Evolutionary conservation across 1,140 invertebrate genomes (phyloP).

Genomic region (Euwallacea fornicatus): DNA sequence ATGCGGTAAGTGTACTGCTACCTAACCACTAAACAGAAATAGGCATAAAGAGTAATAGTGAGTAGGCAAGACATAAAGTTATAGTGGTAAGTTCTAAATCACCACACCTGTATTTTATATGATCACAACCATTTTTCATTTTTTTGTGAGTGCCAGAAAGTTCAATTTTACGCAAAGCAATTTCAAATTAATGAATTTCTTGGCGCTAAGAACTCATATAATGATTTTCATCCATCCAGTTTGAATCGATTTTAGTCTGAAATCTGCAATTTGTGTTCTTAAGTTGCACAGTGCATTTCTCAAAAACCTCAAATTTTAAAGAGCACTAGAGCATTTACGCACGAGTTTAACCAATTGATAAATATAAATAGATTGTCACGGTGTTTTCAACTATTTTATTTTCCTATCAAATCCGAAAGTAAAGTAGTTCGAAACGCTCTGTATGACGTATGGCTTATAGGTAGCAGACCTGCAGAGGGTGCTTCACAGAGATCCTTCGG

Average conservation of each 20-base stretch:
- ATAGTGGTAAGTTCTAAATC: slow-evolving; percentile 42
- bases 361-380: background rate
- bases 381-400: background rate
- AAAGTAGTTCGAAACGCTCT: slow-evolving; percentile 16
- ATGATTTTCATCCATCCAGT: too few relatives aligned
- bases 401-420: background rate
- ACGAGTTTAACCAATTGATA: too few relatives aligned
- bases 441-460: slow-evolving; percentile 55
- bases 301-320: too few relatives aligned
- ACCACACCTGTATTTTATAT: slow-evolving; percentile 22
- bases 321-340: too few relatives aligned
- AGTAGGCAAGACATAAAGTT: slow-evolving; percentile 35
- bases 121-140: slow-evolving; percentile 13
- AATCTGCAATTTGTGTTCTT: too few relatives aligned
- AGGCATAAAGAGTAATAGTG: slow-evolving; percentile 28
- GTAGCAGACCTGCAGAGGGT: slow-evolving; percentile 68
- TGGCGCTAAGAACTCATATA: too few relatives aligned
- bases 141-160: background rate
- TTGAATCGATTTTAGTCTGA: too few relatives aligned
- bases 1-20: slow-evolving; percentile 55
- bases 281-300: too few relatives aligned
- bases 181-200: too few relatives aligned
- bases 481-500: slow-evolving; percentile 60
- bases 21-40: slow-evolving; percentile 43
- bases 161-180: too few relatives aligned